Evolutionary conservation across 2,113 vertebrate species (phyloP).

Genomic region (Catharus fuscescens): DNA sequence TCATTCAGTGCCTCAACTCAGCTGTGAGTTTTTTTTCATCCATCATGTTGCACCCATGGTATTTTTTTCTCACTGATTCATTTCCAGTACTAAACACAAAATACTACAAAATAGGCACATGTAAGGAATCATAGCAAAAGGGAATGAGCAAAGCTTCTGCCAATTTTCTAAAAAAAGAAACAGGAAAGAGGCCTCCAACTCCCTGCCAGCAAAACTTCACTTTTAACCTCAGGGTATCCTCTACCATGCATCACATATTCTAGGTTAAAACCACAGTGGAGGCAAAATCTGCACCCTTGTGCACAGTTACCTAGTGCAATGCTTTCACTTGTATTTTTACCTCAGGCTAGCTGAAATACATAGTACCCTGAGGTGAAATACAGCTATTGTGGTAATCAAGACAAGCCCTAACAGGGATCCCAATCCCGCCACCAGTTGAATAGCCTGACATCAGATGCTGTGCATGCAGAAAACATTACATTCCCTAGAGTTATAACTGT

Average conservation of each 20-base stretch:
- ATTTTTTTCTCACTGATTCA: slow-evolving; percentile 2
- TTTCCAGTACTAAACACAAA: slow-evolving; percentile 19
- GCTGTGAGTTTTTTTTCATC: neutral
- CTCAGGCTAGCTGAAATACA: slow-evolving; percentile 32
- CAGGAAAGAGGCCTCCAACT: neutral
- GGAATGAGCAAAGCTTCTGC: neutral
- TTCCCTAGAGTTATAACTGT: neutral
- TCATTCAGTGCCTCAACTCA: neutral
- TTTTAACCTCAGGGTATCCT: slow-evolving; percentile 31
- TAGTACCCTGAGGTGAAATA: slow-evolving; percentile 41
- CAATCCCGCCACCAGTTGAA: neutral
- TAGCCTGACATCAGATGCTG: neutral
- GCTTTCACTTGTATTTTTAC: slow-evolving; percentile 17
- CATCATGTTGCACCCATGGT: neutral
- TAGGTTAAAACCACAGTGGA: neutral
- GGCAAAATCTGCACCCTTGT: neutral
- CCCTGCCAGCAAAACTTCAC: neutral
- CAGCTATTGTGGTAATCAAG: neutral
- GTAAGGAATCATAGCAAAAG: neutral
- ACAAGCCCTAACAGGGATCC: neutral
- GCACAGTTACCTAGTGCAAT: neutral
- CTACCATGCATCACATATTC: neutral
- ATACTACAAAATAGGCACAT: neutral
- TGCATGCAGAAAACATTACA: neutral
- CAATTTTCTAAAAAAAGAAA: neutral